phyloP scores from a whole-genome alignment of 2,888 invertebrate genomes.

The Drosophila mulleri region DNA sequence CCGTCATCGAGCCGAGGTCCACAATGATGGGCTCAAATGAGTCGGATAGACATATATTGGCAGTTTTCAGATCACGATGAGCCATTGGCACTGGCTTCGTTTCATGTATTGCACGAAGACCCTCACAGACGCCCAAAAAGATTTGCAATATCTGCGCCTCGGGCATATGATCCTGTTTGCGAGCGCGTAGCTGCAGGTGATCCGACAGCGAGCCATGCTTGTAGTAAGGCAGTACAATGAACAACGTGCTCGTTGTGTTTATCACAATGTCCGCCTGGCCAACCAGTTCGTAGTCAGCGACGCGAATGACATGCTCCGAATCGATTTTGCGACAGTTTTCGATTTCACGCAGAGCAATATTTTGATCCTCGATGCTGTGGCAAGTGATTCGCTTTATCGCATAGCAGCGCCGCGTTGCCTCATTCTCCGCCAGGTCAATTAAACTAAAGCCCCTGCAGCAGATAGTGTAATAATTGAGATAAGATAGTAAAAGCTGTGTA shows the following conservation, averaged over 20 bases:
- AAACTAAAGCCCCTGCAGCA: constrained; percentile 91
- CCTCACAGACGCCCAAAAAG: constrained; percentile 91
- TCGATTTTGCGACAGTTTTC: constrained; percentile 89
- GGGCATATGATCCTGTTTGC: constrained; percentile 87
- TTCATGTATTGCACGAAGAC: constrained; percentile 90
- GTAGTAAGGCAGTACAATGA: constrained; percentile 91
- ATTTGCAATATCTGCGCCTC: constrained; percentile 89
- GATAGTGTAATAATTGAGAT: constrained; percentile 28
- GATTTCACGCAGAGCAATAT: constrained; percentile 89
- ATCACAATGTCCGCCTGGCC: constrained; percentile 89
- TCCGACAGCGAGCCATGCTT: constrained; percentile 91
- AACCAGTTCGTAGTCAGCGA: constrained; percentile 89
- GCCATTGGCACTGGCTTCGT: constrained; percentile 90
- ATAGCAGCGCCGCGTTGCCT: constrained; percentile 88
- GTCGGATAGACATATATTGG: constrained; percentile 91
- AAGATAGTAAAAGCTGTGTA: constrained; percentile 39
- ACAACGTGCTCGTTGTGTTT: constrained; percentile 89
- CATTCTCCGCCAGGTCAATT: constrained; percentile 91
- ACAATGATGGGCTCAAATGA: constrained; percentile 91
- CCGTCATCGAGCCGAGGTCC: constrained; percentile 91
- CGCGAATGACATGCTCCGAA: constrained; percentile 90
- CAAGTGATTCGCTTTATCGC: constrained; percentile 93
- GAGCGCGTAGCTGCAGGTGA: constrained; percentile 88
- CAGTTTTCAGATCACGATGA: constrained; percentile 94
- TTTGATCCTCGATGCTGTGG: constrained; percentile 91